Evolutionary conservation across 2,113 vertebrate species (phyloP).

Genomic region (Noturus placidus): DNA sequence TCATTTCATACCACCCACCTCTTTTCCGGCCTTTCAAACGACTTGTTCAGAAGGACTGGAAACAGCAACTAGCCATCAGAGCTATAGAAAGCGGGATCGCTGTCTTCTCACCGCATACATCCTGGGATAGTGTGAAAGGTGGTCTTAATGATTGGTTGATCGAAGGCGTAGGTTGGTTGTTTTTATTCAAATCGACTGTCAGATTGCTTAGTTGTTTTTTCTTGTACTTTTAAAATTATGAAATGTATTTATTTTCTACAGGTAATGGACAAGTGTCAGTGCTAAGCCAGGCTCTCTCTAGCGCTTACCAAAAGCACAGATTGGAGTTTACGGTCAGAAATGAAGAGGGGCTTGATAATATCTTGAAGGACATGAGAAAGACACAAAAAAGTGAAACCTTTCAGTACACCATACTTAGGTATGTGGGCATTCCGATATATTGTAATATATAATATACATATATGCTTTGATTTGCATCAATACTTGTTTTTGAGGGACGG

Average conservation of each 20-base stretch:
- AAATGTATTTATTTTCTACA: conserved; percentile 34
- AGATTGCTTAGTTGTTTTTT: background rate
- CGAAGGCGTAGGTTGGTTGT: conserved; percentile 71
- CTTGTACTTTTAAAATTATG: background rate
- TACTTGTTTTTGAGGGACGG: background rate
- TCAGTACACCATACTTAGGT: conserved; percentile 76
- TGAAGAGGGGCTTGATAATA: conserved; percentile 63
- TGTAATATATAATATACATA: too few species aligned
- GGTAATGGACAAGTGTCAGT: conserved; percentile 72
- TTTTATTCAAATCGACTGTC: background rate
- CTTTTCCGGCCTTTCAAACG: conserved; percentile 83
- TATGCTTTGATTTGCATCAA: background rate
- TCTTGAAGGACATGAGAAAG: conserved; percentile 73
- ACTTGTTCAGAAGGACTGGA: conserved; percentile 85
- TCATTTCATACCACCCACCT: conserved; percentile 92
- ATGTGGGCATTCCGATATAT: conserved; percentile 23
- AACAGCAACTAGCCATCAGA: conserved; percentile 82
- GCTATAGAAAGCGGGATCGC: conserved; percentile 85
- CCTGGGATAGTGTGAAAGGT: conserved; percentile 81
- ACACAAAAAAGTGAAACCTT: conserved; percentile 65
- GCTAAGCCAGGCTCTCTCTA: conserved; percentile 66
- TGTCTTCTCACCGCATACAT: conserved; percentile 91
- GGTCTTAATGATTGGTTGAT: conserved; percentile 91
- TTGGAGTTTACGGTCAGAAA: conserved; percentile 76
- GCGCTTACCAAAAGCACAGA: conserved; percentile 69